Evolutionary conservation across 1,140 invertebrate species (phyloP).

Genomic region (Drosophila prosaltans): DNA sequence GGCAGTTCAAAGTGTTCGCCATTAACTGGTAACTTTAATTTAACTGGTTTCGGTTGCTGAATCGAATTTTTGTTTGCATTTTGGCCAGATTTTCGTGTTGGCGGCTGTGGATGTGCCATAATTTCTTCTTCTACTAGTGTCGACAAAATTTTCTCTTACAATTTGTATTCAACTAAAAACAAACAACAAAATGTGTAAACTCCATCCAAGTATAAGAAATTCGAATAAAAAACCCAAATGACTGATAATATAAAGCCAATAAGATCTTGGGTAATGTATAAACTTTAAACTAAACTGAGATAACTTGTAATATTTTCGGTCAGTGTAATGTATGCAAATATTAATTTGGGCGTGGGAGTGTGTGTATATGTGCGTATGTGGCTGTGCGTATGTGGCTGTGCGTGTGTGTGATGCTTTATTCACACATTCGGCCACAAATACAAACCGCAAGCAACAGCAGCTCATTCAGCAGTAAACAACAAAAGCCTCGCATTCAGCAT

Average conservation of each 20-base stretch:
- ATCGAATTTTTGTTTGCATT: background rate
- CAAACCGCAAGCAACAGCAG: slow-evolving; percentile 37
- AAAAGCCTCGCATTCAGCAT: slow-evolving; percentile 76
- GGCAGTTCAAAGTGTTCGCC: background rate
- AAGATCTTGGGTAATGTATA: background rate
- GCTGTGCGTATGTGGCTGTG: slow-evolving; percentile 48
- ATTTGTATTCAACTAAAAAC: slow-evolving; percentile 1
- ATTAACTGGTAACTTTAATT: background rate
- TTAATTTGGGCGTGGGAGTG: background rate
- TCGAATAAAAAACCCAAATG: background rate
- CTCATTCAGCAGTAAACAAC: slow-evolving; percentile 65
- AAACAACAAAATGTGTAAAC: background rate
- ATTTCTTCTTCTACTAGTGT: background rate
- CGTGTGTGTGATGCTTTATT: slow-evolving; percentile 55
- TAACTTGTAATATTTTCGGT: background rate
- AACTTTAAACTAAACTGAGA: background rate
- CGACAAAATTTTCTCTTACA: slow-evolving; percentile 14
- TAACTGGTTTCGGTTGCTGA: background rate
- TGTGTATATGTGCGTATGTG: slow-evolving; percentile 44
- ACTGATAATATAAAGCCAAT: background rate
- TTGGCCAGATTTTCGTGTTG: slow-evolving; percentile 2
- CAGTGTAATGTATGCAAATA: background rate
- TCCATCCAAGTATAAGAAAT: background rate
- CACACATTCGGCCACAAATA: slow-evolving; percentile 23
- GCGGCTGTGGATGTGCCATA: background rate